Conservation (phyloP, 2,113 vertebrate species). For the Solea senegalensis region DNA sequence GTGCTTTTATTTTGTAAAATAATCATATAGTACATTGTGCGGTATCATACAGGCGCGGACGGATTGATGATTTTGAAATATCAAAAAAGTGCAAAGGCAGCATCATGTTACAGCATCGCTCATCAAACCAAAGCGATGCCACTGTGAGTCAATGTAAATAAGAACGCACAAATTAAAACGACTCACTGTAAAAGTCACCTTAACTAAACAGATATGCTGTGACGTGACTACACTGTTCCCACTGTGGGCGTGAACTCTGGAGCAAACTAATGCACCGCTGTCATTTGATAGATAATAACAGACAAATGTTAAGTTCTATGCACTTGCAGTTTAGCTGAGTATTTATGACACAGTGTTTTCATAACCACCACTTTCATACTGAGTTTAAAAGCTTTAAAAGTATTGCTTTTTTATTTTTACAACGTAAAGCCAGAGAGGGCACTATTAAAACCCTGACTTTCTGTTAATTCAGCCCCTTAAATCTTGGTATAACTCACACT, state of each 20-base stretch:
- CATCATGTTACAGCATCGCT: slow-evolving; percentile 17
- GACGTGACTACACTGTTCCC: neutral
- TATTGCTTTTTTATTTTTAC: slow-evolving; percentile 11
- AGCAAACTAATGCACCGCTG: neutral
- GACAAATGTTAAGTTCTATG: neutral
- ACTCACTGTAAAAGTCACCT: neutral
- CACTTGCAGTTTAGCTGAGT: slow-evolving; percentile 8
- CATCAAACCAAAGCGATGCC: neutral
- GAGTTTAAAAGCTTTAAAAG: neutral
- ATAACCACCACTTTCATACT: slow-evolving; percentile 21
- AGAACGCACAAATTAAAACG: too few relatives aligned
- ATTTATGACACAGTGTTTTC: slow-evolving; percentile 5
- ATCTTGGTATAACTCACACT: slow-evolving; percentile 11
- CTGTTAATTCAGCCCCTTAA: neutral
- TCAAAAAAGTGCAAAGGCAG: slow-evolving; percentile 64
- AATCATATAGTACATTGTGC: slow-evolving; percentile 54
- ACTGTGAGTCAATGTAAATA: too few relatives aligned
- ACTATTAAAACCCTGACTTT: too few relatives aligned
- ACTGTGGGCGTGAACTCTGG: neutral
- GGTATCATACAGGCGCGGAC: slow-evolving; percentile 56
- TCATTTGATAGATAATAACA: neutral
- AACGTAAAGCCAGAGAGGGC: neutral
- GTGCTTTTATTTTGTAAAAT: slow-evolving; percentile 75
- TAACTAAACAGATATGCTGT: slow-evolving; percentile 1
- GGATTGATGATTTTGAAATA: slow-evolving; percentile 29